phyloP scores from a whole-genome alignment of 1,140 invertebrate species.

The Cydia splendana region DNA sequence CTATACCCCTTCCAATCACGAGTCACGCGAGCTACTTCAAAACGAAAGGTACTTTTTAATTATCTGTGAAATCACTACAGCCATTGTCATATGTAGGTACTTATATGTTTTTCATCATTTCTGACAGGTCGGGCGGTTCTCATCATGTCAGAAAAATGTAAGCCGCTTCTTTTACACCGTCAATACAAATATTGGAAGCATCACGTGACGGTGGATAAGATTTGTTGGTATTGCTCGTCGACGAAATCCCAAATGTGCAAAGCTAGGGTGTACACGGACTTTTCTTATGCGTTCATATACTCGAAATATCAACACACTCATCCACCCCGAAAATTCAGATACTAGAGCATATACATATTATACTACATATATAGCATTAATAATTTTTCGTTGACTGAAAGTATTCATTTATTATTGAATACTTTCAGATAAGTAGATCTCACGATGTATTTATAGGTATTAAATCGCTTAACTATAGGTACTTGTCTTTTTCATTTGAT shows the following conservation, averaged over 20 bases:
- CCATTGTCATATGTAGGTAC: no score
- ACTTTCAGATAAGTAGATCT: no score
- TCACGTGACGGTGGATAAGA: slow-evolving; percentile 23
- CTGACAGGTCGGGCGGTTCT: not conserved
- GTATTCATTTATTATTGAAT: no score
- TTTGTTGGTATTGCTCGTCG: slow-evolving; percentile 36
- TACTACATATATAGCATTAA: no score
- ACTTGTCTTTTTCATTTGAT: no score
- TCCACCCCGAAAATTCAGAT: not conserved
- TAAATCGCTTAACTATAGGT: no score
- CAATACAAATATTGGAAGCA: slow-evolving; percentile 35
- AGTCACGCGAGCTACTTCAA: no score
- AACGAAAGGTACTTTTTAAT: no score
- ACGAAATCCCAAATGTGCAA: slow-evolving; percentile 10
- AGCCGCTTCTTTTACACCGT: not conserved
- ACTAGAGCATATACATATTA: no score
- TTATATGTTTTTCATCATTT: not conserved
- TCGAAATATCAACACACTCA: slow-evolving; percentile 33
- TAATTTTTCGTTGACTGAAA: no score
- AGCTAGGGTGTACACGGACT: slow-evolving; percentile 35
- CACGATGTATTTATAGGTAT: no score
- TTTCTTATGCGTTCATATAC: slow-evolving; percentile 11
- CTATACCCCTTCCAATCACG: not conserved
- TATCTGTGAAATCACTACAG: no score
- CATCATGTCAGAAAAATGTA: slow-evolving; percentile 11